Base-by-base conservation (phyloP, 2,797 vertebrate species). In the Pangasius djambal region DNA sequence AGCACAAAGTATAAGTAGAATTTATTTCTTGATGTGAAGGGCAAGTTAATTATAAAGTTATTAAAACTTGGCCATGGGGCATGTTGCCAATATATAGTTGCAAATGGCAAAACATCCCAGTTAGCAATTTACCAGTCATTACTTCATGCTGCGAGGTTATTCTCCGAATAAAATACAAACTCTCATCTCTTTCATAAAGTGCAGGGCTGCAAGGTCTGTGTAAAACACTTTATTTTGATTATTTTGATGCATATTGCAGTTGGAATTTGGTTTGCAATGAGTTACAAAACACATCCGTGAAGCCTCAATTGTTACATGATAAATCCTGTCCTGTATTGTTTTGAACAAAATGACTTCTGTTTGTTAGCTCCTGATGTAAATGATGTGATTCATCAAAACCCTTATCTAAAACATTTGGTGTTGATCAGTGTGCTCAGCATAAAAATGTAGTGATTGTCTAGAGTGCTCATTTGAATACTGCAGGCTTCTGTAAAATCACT, bases 71-170 rank as follows among this genome's bases (percentile, higher is more conserved):
- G 28, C 31, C 28, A 85, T 34, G 48, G 40, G n/a, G 83, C 63
- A 69, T 52, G 7, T 31, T n/a, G 59, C 55, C 67, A 55, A 13
- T 69, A 85, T 67, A 22, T 50, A 16, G 34, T 48, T 8, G 37
- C 48, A 78, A 84, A 78, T 67, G 67, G 37, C 37, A 86, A 61
- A 86, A 63, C 40, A 70, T 81, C n/a, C 63, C 88, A 81, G 20
- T 81, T 86, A 85, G 59, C 70, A 77, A 69, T 88, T 69, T 69
- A 57, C 7, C 12, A 25, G 37, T 86, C 61, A 89, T 82, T 70
- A 70, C 48, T 86, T 70, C 48, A 78, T 57, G 59, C 8, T 88
- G 74, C 6, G n/a, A 67, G 75, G 63, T 77, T 55, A 77, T 88
- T 78, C 48, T n/a, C 15, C 2, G 28, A 63, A 67, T 50, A 81